Percentiles rank a stretch among this genome's conserved stretches.
Evolutionary conservation across 2,113 vertebrate genomes (phyloP).

Genomic region (Ameiurus melas): DNA sequence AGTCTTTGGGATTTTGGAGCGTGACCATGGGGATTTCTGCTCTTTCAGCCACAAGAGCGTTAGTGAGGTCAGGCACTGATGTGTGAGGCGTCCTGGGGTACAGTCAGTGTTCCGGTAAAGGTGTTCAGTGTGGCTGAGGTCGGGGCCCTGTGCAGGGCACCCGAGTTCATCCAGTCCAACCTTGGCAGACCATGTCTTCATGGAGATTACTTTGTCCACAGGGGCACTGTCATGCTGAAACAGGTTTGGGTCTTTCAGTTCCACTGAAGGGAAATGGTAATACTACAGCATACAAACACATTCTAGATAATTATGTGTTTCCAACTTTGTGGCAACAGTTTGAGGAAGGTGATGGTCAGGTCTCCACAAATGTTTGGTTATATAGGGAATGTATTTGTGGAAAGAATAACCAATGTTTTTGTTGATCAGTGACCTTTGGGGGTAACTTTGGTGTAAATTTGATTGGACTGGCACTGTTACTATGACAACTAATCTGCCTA

Average conservation of each 20-base stretch:
- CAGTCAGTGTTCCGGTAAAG: not conserved
- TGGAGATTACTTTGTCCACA: not conserved
- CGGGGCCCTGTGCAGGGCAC: not conserved
- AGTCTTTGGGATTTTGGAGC: not conserved
- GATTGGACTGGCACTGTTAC: not conserved
- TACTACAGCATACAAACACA: not conserved
- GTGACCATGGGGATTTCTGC: not conserved
- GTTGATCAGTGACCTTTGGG: not conserved
- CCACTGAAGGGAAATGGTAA: not conserved
- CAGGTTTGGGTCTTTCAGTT: not conserved
- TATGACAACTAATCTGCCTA: not conserved
- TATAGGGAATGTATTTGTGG: not conserved
- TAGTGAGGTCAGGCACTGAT: not conserved
- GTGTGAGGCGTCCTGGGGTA: not conserved
- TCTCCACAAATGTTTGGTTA: not conserved
- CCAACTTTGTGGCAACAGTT: not conserved
- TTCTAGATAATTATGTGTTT: not conserved
- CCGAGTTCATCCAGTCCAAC: not conserved
- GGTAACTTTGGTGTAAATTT: not conserved
- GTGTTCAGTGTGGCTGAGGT: not conserved
- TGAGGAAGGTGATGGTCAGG: not conserved
- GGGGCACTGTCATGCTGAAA: not conserved
- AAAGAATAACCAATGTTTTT: not conserved
- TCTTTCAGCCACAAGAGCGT: not conserved
- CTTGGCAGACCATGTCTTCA: not conserved